Evolutionary conservation across 2,113 vertebrate species (phyloP).

Genomic region (Ellobius talpinus): DNA sequence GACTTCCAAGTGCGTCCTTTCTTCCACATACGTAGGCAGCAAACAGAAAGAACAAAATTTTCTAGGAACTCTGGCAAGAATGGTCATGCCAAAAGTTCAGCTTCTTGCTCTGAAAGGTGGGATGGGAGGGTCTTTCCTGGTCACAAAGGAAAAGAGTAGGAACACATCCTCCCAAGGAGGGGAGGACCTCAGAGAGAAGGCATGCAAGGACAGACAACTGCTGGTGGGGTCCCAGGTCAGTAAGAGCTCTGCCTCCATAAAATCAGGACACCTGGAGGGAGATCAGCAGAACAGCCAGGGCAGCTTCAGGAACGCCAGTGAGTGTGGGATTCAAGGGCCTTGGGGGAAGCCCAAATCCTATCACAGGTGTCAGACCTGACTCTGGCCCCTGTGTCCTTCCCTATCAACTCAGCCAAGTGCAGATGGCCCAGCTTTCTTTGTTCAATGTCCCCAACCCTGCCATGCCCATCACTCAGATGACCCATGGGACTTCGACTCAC

Average conservation of each 20-base stretch:
- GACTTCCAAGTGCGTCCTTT: not conserved
- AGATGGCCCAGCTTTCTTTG: not conserved
- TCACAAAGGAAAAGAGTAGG: slow-evolving; percentile 22
- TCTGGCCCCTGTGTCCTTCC: not conserved
- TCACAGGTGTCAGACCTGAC: rapidly evolving
- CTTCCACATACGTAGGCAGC: too few species aligned
- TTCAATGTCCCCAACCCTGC: not conserved
- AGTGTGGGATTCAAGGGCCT: not conserved
- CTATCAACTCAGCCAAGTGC: not conserved
- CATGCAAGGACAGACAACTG: rapidly evolving
- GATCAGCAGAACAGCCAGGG: not conserved
- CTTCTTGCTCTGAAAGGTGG: not conserved
- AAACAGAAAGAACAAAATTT: too few species aligned
- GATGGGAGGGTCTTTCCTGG: not conserved
- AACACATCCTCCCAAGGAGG: not conserved
- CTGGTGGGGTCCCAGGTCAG: not conserved
- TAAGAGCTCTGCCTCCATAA: not conserved
- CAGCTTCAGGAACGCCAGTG: not conserved
- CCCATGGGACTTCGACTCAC: not conserved
- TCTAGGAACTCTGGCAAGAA: too few species aligned
- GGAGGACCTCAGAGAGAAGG: not conserved
- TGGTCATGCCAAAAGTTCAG: not conserved
- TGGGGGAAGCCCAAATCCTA: not conserved
- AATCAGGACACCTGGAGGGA: rapidly evolving
- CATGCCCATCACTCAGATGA: not conserved